Percentiles rank a stretch among this genome's conserved stretches.
These are phyloP conservation scores for Exaiptasia diaphana DNA, from an alignment of 64 coral and sea anemone genomes.

Conservation along the genomic window DNA sequence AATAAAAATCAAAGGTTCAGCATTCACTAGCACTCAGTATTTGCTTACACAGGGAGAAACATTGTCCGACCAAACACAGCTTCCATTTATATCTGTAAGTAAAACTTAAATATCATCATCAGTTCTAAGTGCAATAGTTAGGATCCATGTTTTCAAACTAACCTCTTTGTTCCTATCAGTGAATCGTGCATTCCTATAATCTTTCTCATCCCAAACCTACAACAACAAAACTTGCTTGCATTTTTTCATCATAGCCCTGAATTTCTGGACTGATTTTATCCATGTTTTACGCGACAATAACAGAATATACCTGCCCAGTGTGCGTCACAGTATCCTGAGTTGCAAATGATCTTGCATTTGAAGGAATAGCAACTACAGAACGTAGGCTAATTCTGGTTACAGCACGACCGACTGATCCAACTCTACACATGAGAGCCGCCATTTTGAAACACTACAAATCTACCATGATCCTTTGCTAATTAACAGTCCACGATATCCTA, in stretches of 20 bases:
- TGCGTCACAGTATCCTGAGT: conserved; percentile 90
- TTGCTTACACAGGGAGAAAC: neutral
- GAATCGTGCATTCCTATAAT: conserved; percentile 93
- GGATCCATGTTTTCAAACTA: neutral
- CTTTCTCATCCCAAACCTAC: conserved; percentile 69
- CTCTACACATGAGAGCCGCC: conserved; percentile 33
- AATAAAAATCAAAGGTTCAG: neutral
- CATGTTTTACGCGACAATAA: no score
- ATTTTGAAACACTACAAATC: conserved; percentile 27
- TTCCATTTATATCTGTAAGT: neutral
- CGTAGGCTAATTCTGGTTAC: conserved; percentile 48
- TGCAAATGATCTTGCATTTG: conserved; percentile 42
- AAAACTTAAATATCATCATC: neutral
- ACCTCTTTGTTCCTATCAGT: conserved; percentile 94
- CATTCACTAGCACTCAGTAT: neutral
- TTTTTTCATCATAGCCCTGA: no score
- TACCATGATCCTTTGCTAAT: conserved; percentile 44
- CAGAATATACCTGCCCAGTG: conserved; percentile 83
- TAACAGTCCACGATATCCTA: conserved; percentile 7
- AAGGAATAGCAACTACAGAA: conserved; percentile 50
- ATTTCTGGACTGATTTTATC: no score
- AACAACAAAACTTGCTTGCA: no score
- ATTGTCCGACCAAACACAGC: neutral
- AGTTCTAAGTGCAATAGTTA: neutral
- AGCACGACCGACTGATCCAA: conserved; percentile 14